Evolutionary conservation across 2,797 vertebrate species (phyloP).

Genomic region (Pygocentrus nattereri): DNA sequence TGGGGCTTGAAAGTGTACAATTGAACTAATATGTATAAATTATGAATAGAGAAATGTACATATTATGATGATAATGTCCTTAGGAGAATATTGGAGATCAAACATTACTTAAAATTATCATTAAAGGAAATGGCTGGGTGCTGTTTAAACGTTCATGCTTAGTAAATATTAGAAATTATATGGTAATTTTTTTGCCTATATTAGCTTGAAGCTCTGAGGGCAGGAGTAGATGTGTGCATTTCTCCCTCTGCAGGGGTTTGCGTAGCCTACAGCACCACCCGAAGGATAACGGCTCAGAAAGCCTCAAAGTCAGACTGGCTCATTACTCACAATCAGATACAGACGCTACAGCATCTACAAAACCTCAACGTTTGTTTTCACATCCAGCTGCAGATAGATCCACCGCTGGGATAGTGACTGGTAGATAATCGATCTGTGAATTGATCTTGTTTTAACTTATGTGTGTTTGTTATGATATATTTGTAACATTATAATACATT

Average conservation of each 20-base stretch:
- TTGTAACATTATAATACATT: too few relatives aligned
- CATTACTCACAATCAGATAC: not conserved
- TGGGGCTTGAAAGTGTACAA: too few relatives aligned
- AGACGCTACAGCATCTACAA: not conserved
- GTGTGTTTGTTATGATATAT: too few relatives aligned
- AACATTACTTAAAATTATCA: not conserved
- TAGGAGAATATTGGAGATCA: too few relatives aligned
- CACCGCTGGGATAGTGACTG: too few relatives aligned
- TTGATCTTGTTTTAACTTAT: too few relatives aligned
- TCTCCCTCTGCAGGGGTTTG: not conserved
- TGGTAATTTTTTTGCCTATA: too few relatives aligned
- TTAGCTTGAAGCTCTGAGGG: not conserved
- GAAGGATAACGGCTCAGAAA: not conserved
- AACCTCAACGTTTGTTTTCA: too few relatives aligned
- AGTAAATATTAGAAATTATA: not conserved
- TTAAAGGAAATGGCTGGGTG: not conserved
- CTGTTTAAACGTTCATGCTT: not conserved
- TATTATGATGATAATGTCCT: not conserved
- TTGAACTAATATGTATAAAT: not conserved
- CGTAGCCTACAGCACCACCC: constrained; percentile 38
- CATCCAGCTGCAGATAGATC: too few relatives aligned
- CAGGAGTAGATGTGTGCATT: too few relatives aligned
- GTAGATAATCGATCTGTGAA: too few relatives aligned
- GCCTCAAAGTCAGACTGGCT: not conserved
- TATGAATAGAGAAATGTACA: not conserved